Evolutionary conservation across 2,888 invertebrate species (phyloP), one percentile per base, ranked within the genome.

Genomic region (Ypsolopha sequella): DNA sequence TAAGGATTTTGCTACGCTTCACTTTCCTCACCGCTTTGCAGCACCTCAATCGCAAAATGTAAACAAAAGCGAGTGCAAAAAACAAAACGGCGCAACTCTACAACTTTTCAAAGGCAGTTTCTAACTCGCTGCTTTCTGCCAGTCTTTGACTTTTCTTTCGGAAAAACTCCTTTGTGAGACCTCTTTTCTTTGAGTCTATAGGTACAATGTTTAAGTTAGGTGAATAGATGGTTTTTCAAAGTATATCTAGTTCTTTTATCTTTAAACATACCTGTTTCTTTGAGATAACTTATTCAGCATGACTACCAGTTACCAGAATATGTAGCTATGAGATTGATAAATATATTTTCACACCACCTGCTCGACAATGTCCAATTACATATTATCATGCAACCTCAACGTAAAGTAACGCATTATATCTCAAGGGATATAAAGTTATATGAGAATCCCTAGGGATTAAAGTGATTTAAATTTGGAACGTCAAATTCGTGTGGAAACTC

Each of bases 61-160:
- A 10, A 9, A n/a, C 13, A 11, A 46, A 46, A 10, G n/a, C 7
- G 14, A 44, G 44, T 10, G 39, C 39, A 7, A 44, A n/a, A 13
- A 44, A 44, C 11, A 13, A 44, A 14, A 44, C 11, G 13, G 6
- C 14, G 43, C 38, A 8, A 10, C 38, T n/a, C n/a, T 8, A n/a
- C 38, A 11, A 39, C n/a, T 39, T 39, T 10, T 39, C 39, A 39
- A 39, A 39, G 9, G 39, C 39, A n/a, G 14, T 14, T 44, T 24
- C 44, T 44, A 14, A 11, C 13, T 14, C 13, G 44, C 44, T 33
- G 33, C 46, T 35, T 13, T 2, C 13, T 43, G 3, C 34, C 55
- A 56, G 60, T 54, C 59, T 61, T 60, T 60, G 61, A 58, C 59
- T 61, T 50, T 54, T 60, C 61, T 56, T 50, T 55, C 45, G 61